Evolutionary conservation across 1,140 invertebrate species (phyloP).

Genomic region (Metopolophium dirhodum): DNA sequence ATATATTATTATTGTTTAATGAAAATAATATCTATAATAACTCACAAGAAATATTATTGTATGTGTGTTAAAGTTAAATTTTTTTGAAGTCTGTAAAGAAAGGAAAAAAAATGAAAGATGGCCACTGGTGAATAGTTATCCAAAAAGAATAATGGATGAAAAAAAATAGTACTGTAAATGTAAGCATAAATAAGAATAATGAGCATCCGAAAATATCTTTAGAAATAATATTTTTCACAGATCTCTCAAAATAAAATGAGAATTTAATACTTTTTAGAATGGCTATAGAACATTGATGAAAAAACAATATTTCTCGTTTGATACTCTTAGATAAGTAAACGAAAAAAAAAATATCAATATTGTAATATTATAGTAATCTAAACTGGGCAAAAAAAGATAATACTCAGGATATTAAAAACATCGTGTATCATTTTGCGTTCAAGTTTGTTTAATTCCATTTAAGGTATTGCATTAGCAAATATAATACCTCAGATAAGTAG

Average conservation of each 20-base stretch:
- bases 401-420: neutral
- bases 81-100: neutral
- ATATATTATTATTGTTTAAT: neutral
- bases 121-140: neutral
- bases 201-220: slow-evolving; percentile 41
- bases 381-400: neutral
- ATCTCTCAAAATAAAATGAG: neutral
- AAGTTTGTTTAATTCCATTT: neutral
- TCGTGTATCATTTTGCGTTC: neutral
- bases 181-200: slow-evolving; percentile 2
- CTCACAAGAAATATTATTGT: neutral
- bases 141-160: neutral
- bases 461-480: neutral
- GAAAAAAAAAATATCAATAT: neutral
- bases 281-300: neutral
- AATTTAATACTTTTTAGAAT: neutral
- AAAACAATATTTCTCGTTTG: neutral
- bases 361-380: neutral
- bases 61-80: neutral
- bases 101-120: neutral
- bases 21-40: neutral
- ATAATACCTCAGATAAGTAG: too few relatives aligned
- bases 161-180: neutral
- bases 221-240: slow-evolving; percentile 13
- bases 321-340: neutral